Evolutionary conservation across 1,140 invertebrate genomes (phyloP).

Genomic region (Trichomalopsis sarcophagae): DNA sequence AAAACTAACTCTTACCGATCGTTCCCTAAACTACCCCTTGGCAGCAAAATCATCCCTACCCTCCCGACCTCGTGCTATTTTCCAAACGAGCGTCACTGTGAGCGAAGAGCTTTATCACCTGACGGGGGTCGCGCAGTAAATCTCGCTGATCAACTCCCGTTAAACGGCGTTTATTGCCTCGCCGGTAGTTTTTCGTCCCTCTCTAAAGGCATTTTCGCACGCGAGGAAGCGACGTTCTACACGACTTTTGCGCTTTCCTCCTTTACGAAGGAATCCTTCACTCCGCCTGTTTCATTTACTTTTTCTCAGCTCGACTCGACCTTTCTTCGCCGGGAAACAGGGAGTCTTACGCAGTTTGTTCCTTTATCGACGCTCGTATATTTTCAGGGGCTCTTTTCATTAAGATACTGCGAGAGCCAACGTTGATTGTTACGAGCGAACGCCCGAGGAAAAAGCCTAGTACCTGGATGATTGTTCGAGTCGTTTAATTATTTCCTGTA

Average conservation of each 20-base stretch:
- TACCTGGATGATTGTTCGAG: not conserved
- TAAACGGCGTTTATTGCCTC: conserved; percentile 30
- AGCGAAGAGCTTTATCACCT: conserved; percentile 28
- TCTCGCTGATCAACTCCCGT: conserved; percentile 45
- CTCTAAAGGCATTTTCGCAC: conserved; percentile 30
- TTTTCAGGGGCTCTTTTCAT: conserved; percentile 23
- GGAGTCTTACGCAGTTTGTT: not conserved
- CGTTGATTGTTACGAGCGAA: conserved; percentile 10
- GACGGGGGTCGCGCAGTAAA: conserved; percentile 10
- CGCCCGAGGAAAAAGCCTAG: not conserved
- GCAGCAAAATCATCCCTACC: conserved; percentile 9
- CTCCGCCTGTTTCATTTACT: conserved; percentile 18
- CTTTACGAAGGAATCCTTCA: not conserved
- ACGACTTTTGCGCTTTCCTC: not conserved
- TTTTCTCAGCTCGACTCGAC: not conserved
- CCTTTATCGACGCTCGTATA: conserved; percentile 31
- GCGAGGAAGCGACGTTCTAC: not conserved
- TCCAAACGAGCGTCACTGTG: not conserved
- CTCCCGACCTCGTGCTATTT: not conserved
- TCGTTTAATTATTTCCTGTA: not conserved
- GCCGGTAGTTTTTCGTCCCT: not conserved
- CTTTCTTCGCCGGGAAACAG: not conserved
- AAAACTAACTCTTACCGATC: conserved; percentile 9
- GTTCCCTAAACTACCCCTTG: not conserved
- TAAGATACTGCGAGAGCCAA: not conserved